Base-by-base conservation (phyloP, 2,797 vertebrate species). In the Hybognathus amarus region DNA sequence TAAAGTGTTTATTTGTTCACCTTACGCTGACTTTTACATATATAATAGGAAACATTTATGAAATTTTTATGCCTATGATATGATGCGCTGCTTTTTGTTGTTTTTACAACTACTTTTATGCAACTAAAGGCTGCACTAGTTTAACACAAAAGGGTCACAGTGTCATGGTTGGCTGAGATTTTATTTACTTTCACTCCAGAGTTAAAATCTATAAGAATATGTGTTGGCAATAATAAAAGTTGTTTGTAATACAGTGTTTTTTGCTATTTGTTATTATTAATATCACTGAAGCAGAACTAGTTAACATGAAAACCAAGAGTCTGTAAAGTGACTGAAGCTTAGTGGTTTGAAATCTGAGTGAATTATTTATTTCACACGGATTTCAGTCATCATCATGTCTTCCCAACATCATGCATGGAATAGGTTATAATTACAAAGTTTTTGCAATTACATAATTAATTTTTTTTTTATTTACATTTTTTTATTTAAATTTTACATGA, bases 61-160 rank as follows among this genome's bases (percentile, higher is more conserved):
- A 36, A 83, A 77, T 83, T 20, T 56, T 77, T 50, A 56, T 79
- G 42, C 52, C 59, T 81, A 66, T 77, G 67, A 85, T 42, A 80
- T 30, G 56, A 82, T 74, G n/a, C 45, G 67, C 80, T 85, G 81
- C 81, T 86, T 77, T 86, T 86, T 30, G 74, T 79, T 83, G 50
- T 77, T 88, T 83, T 81, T 76, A 85, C 77, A 47, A 64, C 42
- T 24, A 80, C 33, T 68, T 87, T 87, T 87, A 69, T 82, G 82
- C 59, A 38, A 82, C 73, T 24, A 61, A 80, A 84, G 73, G 82
- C 82, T 83, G 75, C 82, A 61, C 54, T 64, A 83, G 47, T 66
- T 74, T 63, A 82, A 75, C 61, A 17, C 59, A 11, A 54, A 61
- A 52, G 75, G 54, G 52, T 71, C 77, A 83, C 27, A 27, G 54